Evolutionary conservation across 2,797 vertebrate species (phyloP), one percentile per base, ranked within the genome.

Genomic region (Tarsius wallacei): DNA sequence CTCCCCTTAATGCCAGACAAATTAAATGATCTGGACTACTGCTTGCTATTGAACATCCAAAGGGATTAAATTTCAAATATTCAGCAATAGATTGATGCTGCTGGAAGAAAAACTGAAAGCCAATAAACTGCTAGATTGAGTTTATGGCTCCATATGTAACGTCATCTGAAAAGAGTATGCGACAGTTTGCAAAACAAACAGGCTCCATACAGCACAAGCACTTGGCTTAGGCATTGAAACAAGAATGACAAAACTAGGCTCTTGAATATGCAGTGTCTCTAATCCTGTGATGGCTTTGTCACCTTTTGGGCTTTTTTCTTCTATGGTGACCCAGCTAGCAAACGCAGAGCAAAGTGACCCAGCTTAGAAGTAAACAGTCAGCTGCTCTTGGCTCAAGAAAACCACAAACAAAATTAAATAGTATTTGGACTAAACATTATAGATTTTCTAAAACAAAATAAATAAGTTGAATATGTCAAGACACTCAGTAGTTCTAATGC

Each of bases 1-100:
- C 42, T 88, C 26, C 24, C 51, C 24, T 74, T 53, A 14, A 96
- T 94, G 26, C 53, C 94, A 97, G 84, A 96, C 28, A 97, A 97
- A 97, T 96, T 93, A 97, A 98, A 97, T 94, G 10, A 97, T 96
- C 53, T 96, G 87, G 96, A 59, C 31, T 84, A 94, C 51, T 87
- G 31, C 95, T 95, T 97, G 51, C 84, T 97, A 96, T n/a, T 83
- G 94, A 97, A 84, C 42, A 97, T 76, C 61, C 89, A 93, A 96
- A 91, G 53, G 73, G 47, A 89, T 97, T 98, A 94, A 1, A 93
- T 97, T 98, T 98, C 87, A 59, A 89, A 95, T 95, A 97, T 68
- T 96, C 90, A 94, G 85, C 85, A 93, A 73, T 63, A 47, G 33
- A 95, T 55, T 87, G 78, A 97, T 97, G 81, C 10, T 91, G 77